Base-by-base conservation (phyloP, 1,140 invertebrate species). In the Microplitis demolitor region DNA sequence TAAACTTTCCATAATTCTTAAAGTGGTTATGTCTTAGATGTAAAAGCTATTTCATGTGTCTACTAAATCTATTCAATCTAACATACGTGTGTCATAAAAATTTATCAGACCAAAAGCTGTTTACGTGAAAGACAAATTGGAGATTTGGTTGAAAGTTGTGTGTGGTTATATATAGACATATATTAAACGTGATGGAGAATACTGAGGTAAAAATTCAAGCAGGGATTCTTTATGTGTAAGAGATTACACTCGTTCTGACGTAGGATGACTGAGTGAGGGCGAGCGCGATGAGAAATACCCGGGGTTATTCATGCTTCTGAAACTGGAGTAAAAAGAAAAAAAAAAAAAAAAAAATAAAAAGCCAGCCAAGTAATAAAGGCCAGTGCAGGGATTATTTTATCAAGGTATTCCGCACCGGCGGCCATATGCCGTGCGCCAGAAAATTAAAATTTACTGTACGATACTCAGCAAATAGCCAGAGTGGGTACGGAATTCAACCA, bases 311-410 rank as follows among this genome's bases (percentile, higher is more conserved):
- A 45, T 45, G 39, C 5, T 11, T 11, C 33, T 4, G 35, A 33
- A 35, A 39, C n/a, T 14, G 3, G 62, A 64, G 16, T 9, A 39
- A 39, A 35, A 13, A 39, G 16, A 6, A 64, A 5, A 39, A 31
- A 63, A 39, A 34, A 63, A n/a, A 13, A 63, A 6, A 13, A 1
- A 53, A 58, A 35, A 13, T 16, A 31, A 45, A 35, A 31, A 35
- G 67, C 67, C 24, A 24, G 2, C 1, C 24, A 24, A 24, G 24
- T 24, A 69, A 69, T 69, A 69, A 61, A 61, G 16, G 14, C 54
- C 56, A 50, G 37, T 35, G 37, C 56, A 31, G 13, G 56, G 67
- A 69, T 69, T 69, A 69, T 69, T 69, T 69, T 69, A 69, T 60
- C 67, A 69, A 61, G 56, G 56, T 56, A 60, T 61, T 45, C 39